A percentile compares a stretch with the other conserved stretches of the same genome.
These are phyloP conservation scores for Riparia riparia DNA, from an alignment of 2,113 vertebrate genomes.

Conservation along the genomic window DNA sequence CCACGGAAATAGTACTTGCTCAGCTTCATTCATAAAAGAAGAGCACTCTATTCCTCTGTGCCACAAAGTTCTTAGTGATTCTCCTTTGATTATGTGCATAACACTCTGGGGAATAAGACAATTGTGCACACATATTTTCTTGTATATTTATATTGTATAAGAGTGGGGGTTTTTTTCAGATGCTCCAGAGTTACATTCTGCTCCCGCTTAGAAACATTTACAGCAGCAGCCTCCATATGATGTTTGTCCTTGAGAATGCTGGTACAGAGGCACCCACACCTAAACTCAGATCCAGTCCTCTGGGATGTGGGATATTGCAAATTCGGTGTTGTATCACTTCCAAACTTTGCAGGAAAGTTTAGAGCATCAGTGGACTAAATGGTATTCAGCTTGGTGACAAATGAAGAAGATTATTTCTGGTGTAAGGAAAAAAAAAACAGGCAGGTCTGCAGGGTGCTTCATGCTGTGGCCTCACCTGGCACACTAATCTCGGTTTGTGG, in stretches of 20 bases:
- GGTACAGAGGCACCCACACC: not conserved
- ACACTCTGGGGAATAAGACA: not conserved
- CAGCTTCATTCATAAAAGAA: constrained; percentile 28
- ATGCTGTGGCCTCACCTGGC: not conserved
- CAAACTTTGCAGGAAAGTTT: not conserved
- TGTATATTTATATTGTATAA: constrained; percentile 31
- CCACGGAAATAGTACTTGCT: not conserved
- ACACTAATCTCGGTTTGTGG: not conserved
- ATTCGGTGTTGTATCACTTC: not conserved
- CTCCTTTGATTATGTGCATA: constrained; percentile 26
- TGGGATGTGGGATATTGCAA: not conserved
- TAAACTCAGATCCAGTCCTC: not conserved
- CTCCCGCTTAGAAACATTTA: not conserved
- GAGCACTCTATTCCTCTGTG: constrained; percentile 27
- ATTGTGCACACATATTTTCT: not conserved
- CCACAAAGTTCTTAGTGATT: constrained; percentile 37
- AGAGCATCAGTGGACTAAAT: not conserved
- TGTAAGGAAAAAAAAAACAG: not conserved
- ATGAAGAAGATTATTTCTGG: not conserved
- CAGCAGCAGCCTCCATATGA: not conserved
- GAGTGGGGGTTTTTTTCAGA: not conserved
- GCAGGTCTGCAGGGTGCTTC: not conserved
- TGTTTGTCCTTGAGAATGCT: not conserved
- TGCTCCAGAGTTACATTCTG: not conserved
- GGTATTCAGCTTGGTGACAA: not conserved